Conservation (phyloP, 53 echinoderm and acorn worm genomes). For the Glandiceps talaboti region DNA sequence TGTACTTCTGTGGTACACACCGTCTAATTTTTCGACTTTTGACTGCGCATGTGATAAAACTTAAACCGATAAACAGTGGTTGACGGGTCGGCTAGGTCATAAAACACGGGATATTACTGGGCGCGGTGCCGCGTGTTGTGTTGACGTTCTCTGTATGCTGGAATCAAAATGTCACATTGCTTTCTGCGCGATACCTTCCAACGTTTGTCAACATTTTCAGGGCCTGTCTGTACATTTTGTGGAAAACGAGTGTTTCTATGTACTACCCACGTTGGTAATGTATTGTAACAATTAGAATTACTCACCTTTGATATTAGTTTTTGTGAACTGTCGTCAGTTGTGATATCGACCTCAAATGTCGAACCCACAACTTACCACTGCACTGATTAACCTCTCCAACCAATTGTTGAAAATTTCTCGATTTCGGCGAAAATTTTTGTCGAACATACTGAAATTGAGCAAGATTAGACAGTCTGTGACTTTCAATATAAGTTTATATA, state of each 20-base stretch:
- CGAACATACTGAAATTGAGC: background rate
- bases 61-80: background rate
- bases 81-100: conserved; percentile 36
- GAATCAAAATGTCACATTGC: no score
- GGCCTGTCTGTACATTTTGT: no score
- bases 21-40: background rate
- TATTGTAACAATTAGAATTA: no score
- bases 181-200: no score
- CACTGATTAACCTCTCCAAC: background rate
- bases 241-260: no score
- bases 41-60: background rate
- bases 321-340: no score
- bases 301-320: no score
- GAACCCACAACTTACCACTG: background rate
- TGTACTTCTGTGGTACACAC: conserved; percentile 18
- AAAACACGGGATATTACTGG: conserved; percentile 51
- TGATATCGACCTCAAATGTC: no score
- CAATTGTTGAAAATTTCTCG: background rate
- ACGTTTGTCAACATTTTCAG: no score
- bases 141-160: no score
- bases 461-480: background rate
- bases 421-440: background rate
- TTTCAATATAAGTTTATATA: no score
- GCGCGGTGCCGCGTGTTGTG: conserved; percentile 60
- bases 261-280: no score